Conservation (phyloP, 2,797 vertebrate genomes). For the Tachyglossus aculeatus region DNA sequence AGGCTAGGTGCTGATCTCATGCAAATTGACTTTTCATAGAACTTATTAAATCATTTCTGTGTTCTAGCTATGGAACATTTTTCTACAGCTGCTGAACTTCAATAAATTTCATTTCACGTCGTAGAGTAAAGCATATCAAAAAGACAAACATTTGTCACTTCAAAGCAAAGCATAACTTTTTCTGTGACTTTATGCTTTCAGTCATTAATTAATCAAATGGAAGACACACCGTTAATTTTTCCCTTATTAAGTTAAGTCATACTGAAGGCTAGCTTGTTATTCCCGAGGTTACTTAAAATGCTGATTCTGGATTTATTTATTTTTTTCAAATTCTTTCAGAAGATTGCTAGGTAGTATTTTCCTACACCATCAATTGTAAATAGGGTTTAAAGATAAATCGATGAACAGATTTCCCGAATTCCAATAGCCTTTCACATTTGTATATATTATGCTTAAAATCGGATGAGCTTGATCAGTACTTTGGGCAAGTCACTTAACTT, state of each 20-base stretch:
- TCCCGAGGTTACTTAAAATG: not conserved
- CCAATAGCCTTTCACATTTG: constrained; percentile 5
- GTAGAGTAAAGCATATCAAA: constrained; percentile 51
- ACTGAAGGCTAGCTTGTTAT: no score
- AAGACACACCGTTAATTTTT: constrained; percentile 17
- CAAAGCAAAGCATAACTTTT: constrained; percentile 53
- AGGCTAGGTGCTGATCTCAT: constrained; percentile 85
- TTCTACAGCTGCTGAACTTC: constrained; percentile 64
- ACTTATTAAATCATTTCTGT: constrained; percentile 78
- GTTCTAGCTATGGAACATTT: constrained; percentile 70
- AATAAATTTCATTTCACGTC: constrained; percentile 65
- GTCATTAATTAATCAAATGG: constrained; percentile 54
- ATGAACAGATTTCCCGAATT: not conserved
- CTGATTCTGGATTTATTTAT: not conserved
- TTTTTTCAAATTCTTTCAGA: not conserved
- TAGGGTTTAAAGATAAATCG: not conserved
- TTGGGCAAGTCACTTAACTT: no score
- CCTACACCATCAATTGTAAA: not conserved
- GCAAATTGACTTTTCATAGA: constrained; percentile 84
- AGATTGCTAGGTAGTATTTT: not conserved
- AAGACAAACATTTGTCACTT: constrained; percentile 63
- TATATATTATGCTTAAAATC: constrained; percentile 16
- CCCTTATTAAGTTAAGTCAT: not conserved
- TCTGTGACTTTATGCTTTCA: constrained; percentile 28
- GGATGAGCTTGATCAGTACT: not conserved